Evolutionary conservation across 2,888 invertebrate species (phyloP).

Genomic region (Melinaea menophilus): DNA sequence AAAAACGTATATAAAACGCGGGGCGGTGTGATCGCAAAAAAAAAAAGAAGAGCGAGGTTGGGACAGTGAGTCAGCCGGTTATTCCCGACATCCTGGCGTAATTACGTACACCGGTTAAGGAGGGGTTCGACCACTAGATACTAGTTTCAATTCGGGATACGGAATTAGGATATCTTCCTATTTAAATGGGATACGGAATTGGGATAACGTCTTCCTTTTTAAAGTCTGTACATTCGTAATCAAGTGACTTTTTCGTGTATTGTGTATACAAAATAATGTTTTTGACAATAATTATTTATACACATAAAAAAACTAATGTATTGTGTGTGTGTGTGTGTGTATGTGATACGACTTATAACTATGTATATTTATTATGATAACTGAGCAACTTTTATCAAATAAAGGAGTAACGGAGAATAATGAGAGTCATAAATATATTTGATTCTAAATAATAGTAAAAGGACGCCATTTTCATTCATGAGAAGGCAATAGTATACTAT

Average conservation of each 20-base stretch:
- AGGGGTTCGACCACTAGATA: slow-evolving; percentile 14
- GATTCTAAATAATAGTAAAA: slow-evolving; percentile 13
- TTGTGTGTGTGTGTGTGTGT: not conserved
- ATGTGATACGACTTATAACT: not conserved
- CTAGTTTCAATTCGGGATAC: slow-evolving; percentile 9
- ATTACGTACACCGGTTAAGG: slow-evolving; percentile 59
- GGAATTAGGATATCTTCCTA: slow-evolving; percentile 1
- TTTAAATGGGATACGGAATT: not conserved
- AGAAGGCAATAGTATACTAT: too few species aligned
- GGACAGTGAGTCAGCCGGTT: slow-evolving; percentile 63
- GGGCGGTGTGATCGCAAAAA: slow-evolving; percentile 17
- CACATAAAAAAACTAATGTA: too few species aligned
- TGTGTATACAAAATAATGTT: too few species aligned
- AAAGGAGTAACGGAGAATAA: slow-evolving; percentile 14
- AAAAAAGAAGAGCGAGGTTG: slow-evolving; percentile 46
- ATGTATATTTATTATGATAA: slow-evolving; percentile 16
- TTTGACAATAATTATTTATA: too few species aligned
- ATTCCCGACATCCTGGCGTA: slow-evolving; percentile 71
- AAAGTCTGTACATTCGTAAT: too few species aligned
- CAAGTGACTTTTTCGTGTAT: too few species aligned
- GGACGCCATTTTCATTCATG: slow-evolving; percentile 12
- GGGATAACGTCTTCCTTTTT: not conserved
- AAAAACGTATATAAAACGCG: not conserved
- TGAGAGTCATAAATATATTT: slow-evolving; percentile 18
- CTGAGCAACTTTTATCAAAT: slow-evolving; percentile 1